Evolutionary conservation across 2,797 vertebrate species (phyloP).

Genomic region (Enteromius argenteus): DNA sequence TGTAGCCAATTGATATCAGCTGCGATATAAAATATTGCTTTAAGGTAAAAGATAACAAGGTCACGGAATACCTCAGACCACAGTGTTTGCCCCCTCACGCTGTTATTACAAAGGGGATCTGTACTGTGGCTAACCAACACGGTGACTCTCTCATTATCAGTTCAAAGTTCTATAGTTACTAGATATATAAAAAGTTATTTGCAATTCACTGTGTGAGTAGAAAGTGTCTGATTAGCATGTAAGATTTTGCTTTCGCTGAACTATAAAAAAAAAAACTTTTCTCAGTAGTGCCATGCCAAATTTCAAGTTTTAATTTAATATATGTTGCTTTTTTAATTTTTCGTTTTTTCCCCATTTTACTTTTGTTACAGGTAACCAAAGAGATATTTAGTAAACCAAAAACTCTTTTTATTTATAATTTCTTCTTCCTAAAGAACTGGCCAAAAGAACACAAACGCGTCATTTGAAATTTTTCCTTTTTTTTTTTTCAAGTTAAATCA

Average conservation of each 20-base stretch:
- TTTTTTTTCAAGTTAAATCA: constrained; percentile 65
- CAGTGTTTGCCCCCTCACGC: constrained; percentile 71
- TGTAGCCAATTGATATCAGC: constrained; percentile 79
- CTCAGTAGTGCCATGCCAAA: constrained; percentile 83
- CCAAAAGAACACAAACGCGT: constrained; percentile 76
- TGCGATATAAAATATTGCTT: constrained; percentile 76
- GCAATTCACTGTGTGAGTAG: constrained; percentile 82
- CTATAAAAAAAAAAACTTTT: constrained; percentile 66
- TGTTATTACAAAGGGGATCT: constrained; percentile 70
- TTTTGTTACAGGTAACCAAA: constrained; percentile 90
- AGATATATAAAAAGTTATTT: constrained; percentile 78
- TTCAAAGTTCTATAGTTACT: constrained; percentile 78
- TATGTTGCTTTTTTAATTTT: constrained; percentile 50
- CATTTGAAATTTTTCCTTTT: constrained; percentile 68
- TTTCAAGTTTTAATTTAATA: constrained; percentile 57
- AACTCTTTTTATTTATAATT: constrained; percentile 75
- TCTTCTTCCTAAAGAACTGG: constrained; percentile 74
- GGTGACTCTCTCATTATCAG: constrained; percentile 78
- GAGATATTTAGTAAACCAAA: constrained; percentile 87
- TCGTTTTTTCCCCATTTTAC: constrained; percentile 71
- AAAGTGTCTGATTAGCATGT: constrained; percentile 77
- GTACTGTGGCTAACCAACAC: constrained; percentile 79
- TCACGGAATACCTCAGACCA: constrained; percentile 86
- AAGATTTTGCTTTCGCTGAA: constrained; percentile 75
- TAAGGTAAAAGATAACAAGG: constrained; percentile 78